phyloP scores from a whole-genome alignment of 2,797 vertebrate species.

The Nannoperca australis region DNA sequence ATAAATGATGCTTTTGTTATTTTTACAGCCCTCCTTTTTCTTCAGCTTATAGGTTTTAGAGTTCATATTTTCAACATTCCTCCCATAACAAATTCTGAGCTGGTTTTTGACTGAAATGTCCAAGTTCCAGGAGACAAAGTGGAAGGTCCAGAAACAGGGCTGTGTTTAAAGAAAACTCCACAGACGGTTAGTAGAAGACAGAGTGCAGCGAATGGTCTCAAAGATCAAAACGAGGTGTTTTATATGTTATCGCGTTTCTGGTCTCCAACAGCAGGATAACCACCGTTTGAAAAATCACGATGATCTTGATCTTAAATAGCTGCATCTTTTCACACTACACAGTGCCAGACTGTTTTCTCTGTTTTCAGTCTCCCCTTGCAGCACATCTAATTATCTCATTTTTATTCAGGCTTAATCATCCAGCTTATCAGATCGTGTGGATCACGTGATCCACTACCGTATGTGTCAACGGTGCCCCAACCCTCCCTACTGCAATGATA shows the following conservation, averaged over 20 bases:
- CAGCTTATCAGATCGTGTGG: slow-evolving; percentile 15
- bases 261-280: neutral
- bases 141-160: neutral
- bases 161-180: neutral
- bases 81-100: neutral
- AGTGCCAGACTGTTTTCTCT: neutral
- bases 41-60: neutral
- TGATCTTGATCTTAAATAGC: neutral
- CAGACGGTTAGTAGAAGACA: neutral
- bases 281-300: neutral
- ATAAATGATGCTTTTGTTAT: neutral
- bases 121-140: neutral
- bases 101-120: neutral
- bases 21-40: neutral
- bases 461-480: neutral
- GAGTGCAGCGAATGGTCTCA: neutral
- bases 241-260: neutral
- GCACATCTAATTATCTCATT: slow-evolving; percentile 28
- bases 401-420: slow-evolving; percentile 36
- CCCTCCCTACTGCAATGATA: slow-evolving; percentile 30
- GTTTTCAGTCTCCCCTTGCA: neutral
- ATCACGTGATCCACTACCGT: slow-evolving; percentile 28
- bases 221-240: neutral
- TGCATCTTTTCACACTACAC: neutral
- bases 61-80: neutral